Evolutionary conservation across 2,888 invertebrate species (phyloP).

Genomic region (Calameuta pallipes): DNA sequence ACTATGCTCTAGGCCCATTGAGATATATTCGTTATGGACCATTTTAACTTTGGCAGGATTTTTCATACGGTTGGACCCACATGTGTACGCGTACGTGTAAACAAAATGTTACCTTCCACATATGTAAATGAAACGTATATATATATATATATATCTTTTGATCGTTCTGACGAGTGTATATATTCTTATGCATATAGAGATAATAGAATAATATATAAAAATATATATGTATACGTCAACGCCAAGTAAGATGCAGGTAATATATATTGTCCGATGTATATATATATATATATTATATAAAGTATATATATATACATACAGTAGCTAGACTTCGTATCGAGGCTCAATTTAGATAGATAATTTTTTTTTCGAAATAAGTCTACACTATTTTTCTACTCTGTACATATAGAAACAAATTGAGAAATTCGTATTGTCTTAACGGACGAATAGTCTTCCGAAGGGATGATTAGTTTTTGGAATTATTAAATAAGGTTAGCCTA

Average conservation of each 20-base stretch:
- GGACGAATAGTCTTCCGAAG: neutral
- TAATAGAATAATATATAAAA: constrained; percentile 9
- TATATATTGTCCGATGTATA: neutral
- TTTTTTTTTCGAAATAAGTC: constrained; percentile 22
- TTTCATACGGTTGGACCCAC: neutral
- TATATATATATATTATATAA: neutral
- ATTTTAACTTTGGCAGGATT: neutral
- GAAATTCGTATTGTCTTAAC: neutral
- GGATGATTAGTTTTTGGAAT: neutral
- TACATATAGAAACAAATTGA: constrained; percentile 22
- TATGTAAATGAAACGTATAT: constrained; percentile 23
- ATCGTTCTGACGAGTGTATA: neutral
- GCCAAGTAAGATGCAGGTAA: neutral
- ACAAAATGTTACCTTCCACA: constrained; percentile 15
- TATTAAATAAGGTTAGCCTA: neutral
- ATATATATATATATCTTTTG: neutral
- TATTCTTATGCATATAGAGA: constrained; percentile 8
- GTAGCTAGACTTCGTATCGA: constrained; percentile 47
- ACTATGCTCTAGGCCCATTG: neutral
- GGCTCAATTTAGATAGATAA: constrained; percentile 61
- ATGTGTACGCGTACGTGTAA: constrained; percentile 2
- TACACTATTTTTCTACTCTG: constrained; percentile 32
- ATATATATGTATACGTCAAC: constrained; percentile 37
- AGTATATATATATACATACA: neutral
- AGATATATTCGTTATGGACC: neutral